Percentiles rank a stretch among this genome's conserved stretches.
Conservation (phyloP, 1,140 invertebrate genomes). For the Neoseiulus cucumeris region DNA sequence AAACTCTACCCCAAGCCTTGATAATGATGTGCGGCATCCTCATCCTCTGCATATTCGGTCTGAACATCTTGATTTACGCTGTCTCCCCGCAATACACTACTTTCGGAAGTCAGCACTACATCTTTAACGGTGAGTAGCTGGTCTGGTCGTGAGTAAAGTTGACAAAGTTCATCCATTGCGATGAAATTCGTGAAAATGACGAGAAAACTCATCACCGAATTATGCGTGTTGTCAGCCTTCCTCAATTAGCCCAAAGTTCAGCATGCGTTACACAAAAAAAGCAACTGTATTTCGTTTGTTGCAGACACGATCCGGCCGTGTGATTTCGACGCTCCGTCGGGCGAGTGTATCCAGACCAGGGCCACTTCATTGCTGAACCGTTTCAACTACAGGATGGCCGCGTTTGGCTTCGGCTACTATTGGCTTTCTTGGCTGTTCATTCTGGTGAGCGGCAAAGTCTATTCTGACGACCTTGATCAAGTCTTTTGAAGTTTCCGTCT, state of each 20-base stretch:
- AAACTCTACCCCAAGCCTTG: neutral
- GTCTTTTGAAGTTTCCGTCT: neutral
- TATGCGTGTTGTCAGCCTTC: no score
- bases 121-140: neutral
- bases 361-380: neutral
- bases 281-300: no score
- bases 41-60: neutral
- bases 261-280: no score
- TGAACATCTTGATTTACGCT: neutral
- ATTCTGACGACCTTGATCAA: neutral
- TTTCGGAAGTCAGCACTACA: neutral
- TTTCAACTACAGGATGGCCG: neutral
- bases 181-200: no score
- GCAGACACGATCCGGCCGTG: neutral
- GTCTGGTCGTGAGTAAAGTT: no score
- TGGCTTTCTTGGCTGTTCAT: conserved; percentile 5
- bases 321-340: neutral
- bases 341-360: neutral
- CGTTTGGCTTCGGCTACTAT: neutral
- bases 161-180: no score
- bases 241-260: no score
- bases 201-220: no score
- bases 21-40: neutral
- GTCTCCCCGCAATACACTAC: neutral
- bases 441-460: neutral